These are phyloP conservation scores for Microctonus aethiopoides DNA, from an alignment of 2,888 invertebrate genomes.

Conservation along the genomic window DNA sequence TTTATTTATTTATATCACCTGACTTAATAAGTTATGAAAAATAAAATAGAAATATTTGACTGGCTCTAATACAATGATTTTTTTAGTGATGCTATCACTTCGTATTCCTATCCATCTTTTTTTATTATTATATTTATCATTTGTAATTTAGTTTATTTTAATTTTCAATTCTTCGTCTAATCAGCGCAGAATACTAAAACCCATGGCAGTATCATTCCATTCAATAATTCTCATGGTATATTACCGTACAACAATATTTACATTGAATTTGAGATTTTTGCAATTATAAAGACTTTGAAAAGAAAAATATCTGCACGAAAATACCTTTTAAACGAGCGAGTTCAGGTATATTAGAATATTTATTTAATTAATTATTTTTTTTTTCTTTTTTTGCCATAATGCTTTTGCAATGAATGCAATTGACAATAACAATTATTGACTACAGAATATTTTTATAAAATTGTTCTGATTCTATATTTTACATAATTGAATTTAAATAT, in stretches of 20 bases:
- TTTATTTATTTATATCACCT: conserved; percentile 6
- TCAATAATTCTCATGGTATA: conserved; percentile 56
- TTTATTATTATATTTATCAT: conserved; percentile 49
- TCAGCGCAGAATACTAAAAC: conserved; percentile 58
- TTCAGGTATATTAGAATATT: not conserved
- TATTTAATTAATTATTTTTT: not conserved
- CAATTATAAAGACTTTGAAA: conserved; percentile 34
- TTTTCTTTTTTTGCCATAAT: not conserved
- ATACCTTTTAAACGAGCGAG: not conserved
- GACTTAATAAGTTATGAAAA: conserved; percentile 9
- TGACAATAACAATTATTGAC: conserved; percentile 31
- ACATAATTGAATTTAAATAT: conserved; percentile 15
- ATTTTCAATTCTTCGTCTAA: conserved; percentile 31
- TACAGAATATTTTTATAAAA: conserved; percentile 5
- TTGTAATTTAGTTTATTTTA: conserved; percentile 39
- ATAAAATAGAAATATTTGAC: conserved; percentile 23
- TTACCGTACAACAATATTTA: conserved; percentile 54
- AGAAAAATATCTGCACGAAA: no score
- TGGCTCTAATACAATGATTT: conserved; percentile 11
- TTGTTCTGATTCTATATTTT: conserved; percentile 9
- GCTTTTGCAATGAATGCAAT: not conserved
- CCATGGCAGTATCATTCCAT: conserved; percentile 63
- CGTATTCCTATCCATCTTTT: conserved; percentile 40
- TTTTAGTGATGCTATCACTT: conserved; percentile 45
- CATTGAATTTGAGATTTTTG: conserved; percentile 57